Conservation (phyloP, 2,888 invertebrate species). For the Tanypteryx hageni region DNA sequence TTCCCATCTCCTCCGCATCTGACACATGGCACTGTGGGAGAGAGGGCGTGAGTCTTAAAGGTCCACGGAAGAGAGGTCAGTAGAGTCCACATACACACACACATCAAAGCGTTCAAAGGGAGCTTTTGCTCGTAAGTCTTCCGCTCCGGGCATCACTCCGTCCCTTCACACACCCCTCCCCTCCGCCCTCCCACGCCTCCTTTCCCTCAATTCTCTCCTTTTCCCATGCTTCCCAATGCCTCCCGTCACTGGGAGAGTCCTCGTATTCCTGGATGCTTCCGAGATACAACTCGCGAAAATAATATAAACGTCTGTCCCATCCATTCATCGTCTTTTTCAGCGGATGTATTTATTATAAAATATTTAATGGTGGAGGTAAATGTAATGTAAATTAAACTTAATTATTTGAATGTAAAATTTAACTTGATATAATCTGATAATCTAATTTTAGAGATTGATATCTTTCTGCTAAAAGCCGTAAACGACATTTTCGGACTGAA, state of each 20-base stretch:
- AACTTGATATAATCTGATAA: no score
- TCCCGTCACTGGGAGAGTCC: not conserved
- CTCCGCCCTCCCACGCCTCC: not conserved
- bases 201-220: not conserved
- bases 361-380: no score
- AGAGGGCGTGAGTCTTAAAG: not conserved
- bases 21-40: constrained; percentile 30
- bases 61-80: constrained; percentile 16
- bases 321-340: no score
- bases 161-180: not conserved
- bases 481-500: no score
- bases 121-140: no score
- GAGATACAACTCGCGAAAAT: no score
- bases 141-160: not conserved
- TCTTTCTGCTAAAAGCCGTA: no score
- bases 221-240: not conserved
- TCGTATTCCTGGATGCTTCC: not conserved
- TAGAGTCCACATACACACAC: not conserved
- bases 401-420: no score
- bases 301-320: no score
- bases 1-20: constrained; percentile 16
- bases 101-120: not conserved
- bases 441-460: no score
- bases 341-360: no score
- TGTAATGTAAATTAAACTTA: no score